A percentile compares a stretch with the other conserved stretches of the same genome.
phyloP scores from a whole-genome alignment of 2,797 vertebrate species.

The Tokudaia tokunoshimensis region DNA sequence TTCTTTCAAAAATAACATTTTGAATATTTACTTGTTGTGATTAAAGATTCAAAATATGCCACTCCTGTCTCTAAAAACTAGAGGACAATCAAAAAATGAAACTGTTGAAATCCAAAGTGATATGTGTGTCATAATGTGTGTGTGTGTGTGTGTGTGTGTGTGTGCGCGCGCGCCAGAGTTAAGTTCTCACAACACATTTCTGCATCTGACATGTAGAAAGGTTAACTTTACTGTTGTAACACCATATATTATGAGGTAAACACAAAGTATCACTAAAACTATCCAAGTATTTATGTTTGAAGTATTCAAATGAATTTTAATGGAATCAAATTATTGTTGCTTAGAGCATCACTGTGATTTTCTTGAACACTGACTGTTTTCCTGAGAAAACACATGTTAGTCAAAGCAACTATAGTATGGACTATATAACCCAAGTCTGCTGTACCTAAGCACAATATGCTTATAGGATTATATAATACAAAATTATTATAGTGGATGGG shows the following conservation, averaged over 20 bases:
- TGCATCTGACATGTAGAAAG: not conserved
- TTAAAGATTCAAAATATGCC: not conserved
- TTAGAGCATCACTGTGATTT: constrained; percentile 7
- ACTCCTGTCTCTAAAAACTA: not conserved
- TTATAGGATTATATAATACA: not conserved
- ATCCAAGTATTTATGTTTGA: not conserved
- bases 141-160: not conserved
- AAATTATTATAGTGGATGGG: not conserved
- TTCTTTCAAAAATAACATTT: constrained; percentile 30
- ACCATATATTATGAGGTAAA: not conserved
- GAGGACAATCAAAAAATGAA: not conserved
- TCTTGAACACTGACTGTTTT: not conserved
- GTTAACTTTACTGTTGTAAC: not conserved
- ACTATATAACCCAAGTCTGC: not conserved
- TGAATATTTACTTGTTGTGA: not conserved
- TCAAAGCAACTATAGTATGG: not conserved
- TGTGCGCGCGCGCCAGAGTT: not conserved
- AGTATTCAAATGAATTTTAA: not conserved
- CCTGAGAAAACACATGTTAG: not conserved
- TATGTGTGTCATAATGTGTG: not conserved
- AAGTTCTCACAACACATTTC: not conserved
- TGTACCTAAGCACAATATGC: not conserved
- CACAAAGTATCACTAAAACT: not conserved
- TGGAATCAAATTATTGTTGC: not conserved
- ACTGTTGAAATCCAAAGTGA: not conserved